Evolutionary conservation across 92 coral and sea anemone species (phyloP).

Genomic region (Montipora capitata): DNA sequence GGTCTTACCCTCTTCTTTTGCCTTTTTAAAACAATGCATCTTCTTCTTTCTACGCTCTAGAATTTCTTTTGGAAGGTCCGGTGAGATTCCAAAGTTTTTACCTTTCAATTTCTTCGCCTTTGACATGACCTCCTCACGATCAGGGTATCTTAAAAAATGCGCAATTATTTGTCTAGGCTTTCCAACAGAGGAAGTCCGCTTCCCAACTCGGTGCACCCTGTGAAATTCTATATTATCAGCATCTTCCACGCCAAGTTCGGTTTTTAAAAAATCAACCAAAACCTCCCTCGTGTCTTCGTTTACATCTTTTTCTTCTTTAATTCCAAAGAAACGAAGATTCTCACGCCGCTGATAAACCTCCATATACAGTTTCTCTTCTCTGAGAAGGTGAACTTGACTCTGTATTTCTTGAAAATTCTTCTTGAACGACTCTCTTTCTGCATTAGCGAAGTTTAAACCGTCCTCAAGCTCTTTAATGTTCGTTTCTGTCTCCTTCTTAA

Average conservation of each 20-base stretch:
- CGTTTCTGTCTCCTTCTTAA: neutral
- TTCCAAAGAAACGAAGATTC: neutral
- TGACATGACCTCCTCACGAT: too few relatives aligned
- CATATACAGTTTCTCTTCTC: neutral
- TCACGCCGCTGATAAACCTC: neutral
- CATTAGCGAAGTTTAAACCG: neutral
- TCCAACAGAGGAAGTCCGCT: too few relatives aligned
- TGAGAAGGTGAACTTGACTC: slow-evolving; percentile 13
- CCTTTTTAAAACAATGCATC: neutral
- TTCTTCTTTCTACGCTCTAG: neutral
- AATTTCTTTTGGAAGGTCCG: too few relatives aligned
- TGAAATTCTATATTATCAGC: too few relatives aligned
- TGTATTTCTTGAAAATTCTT: too few relatives aligned
- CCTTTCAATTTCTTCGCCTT: neutral
- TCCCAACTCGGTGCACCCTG: too few relatives aligned
- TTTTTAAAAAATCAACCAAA: too few relatives aligned
- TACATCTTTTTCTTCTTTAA: neutral
- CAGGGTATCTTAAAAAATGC: too few relatives aligned
- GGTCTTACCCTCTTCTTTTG: neutral
- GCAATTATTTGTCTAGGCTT: too few relatives aligned
- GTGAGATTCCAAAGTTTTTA: neutral
- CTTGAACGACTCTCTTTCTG: slow-evolving; percentile 1
- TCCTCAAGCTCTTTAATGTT: slow-evolving; percentile 1
- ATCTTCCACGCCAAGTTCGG: too few relatives aligned
- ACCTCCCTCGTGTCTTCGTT: neutral